Percentiles rank a stretch among this genome's conserved stretches.
phyloP scores from a whole-genome alignment of 2,113 vertebrate species.

The Chionodraco myersi region DNA sequence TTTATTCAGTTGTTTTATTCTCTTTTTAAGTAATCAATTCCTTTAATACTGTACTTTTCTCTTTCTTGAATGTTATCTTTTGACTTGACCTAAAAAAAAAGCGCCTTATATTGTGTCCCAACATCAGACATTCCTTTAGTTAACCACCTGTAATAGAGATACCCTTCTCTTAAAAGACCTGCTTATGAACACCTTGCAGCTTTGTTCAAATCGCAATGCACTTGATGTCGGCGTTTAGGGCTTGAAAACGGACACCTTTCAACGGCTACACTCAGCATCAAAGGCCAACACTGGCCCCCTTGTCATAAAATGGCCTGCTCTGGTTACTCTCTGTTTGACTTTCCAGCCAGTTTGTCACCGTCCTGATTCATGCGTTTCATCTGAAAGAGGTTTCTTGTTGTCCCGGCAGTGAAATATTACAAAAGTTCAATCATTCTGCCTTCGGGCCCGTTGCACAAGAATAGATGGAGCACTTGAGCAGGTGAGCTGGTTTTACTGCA shows the following conservation, averaged over 20 bases:
- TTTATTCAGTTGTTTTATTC: conserved; percentile 7
- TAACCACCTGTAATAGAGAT: conserved; percentile 58
- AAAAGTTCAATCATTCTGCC: conserved; percentile 72
- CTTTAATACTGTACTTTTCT: conserved; percentile 3
- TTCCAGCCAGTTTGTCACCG: conserved; percentile 81
- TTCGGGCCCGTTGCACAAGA: conserved; percentile 69
- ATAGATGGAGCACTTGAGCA: conserved; percentile 51
- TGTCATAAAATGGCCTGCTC: conserved; percentile 73
- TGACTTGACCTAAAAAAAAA: conserved; percentile 3
- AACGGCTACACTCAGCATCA: conserved; percentile 78
- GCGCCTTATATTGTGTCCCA: conserved; percentile 27
- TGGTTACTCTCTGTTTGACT: conserved; percentile 79
- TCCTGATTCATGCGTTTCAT: conserved; percentile 73
- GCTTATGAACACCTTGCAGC: conserved; percentile 55
- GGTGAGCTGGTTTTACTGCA: conserved; percentile 50
- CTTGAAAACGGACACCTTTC: conserved; percentile 80
- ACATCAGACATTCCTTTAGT: conserved; percentile 46
- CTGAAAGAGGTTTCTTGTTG: conserved; percentile 77
- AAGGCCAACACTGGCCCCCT: conserved; percentile 71
- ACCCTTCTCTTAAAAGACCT: conserved; percentile 57
- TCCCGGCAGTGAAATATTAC: conserved; percentile 74
- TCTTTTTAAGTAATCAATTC: background rate
- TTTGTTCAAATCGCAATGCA: conserved; percentile 62
- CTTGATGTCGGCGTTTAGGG: conserved; percentile 71
- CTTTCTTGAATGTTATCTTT: conserved; percentile 26